Percentiles rank a stretch among this genome's conserved stretches.
Evolutionary conservation across 2,113 vertebrate genomes (phyloP).

Genomic region (Syngnathus scovelli): DNA sequence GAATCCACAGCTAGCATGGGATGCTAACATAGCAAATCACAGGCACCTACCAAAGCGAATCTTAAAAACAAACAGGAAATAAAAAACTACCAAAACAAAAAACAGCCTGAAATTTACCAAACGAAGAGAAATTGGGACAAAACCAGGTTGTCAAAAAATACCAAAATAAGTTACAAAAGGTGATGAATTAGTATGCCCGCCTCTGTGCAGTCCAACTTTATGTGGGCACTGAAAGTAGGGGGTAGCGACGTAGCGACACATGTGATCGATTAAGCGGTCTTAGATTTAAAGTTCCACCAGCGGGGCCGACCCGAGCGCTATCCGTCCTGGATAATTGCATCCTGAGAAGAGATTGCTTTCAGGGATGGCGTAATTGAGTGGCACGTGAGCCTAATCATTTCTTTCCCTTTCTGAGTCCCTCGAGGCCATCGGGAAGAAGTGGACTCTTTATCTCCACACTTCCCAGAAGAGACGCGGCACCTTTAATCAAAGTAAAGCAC

Average conservation of each 20-base stretch:
- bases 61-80: too few species aligned
- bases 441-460: constrained; percentile 52
- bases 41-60: too few species aligned
- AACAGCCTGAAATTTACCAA: too few species aligned
- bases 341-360: constrained; percentile 55
- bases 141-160: not conserved
- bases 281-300: constrained; percentile 41
- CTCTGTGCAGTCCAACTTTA: not conserved
- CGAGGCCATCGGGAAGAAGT: constrained; percentile 37
- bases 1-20: too few species aligned
- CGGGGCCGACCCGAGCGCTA: constrained; percentile 36
- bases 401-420: constrained; percentile 36
- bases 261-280: constrained; percentile 49
- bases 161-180: not conserved
- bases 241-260: constrained; percentile 48
- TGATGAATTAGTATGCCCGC: not conserved
- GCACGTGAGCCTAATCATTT: constrained; percentile 61
- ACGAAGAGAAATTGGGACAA: not conserved
- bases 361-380: constrained; percentile 60
- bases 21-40: too few species aligned
- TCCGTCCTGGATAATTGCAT: constrained; percentile 58
- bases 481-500: constrained; percentile 45
- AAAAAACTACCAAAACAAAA: too few species aligned
- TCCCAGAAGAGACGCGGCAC: constrained; percentile 44
- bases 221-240: not conserved